Evolutionary conservation across 2,797 vertebrate species (phyloP).

Genomic region (Neosilurus mollespiculum): DNA sequence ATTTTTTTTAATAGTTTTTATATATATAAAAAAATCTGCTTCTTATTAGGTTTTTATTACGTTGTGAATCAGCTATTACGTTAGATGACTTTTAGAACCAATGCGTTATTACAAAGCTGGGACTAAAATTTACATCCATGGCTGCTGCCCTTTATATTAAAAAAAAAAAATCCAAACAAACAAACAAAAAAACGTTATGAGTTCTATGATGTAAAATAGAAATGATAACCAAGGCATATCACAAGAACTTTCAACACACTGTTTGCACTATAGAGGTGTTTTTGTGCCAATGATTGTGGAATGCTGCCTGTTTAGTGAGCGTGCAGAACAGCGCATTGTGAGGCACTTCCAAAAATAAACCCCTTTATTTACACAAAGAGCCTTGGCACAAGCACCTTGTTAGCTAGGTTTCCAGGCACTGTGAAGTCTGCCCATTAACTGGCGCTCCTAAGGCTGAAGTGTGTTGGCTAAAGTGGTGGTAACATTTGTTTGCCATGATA

Average conservation of each 20-base stretch:
- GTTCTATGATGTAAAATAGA: neutral
- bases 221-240: constrained; percentile 21
- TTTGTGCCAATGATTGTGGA: constrained; percentile 74
- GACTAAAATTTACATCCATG: neutral
- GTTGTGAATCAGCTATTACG: neutral
- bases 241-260: constrained; percentile 53
- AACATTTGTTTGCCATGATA: constrained; percentile 10
- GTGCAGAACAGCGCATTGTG: constrained; percentile 84
- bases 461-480: neutral
- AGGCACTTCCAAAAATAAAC: constrained; percentile 87
- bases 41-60: neutral
- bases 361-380: constrained; percentile 81
- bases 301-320: constrained; percentile 83
- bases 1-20: neutral
- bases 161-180: no score
- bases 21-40: no score
- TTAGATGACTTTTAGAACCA: neutral
- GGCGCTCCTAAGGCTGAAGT: constrained; percentile 19
- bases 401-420: constrained; percentile 74
- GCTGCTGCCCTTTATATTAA: no score
- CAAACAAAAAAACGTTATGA: no score
- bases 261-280: constrained; percentile 77
- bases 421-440: constrained; percentile 60
- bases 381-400: constrained; percentile 79
- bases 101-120: neutral